Base-by-base conservation (phyloP, 2,113 vertebrate species). In the Gopherus evgoodei region DNA sequence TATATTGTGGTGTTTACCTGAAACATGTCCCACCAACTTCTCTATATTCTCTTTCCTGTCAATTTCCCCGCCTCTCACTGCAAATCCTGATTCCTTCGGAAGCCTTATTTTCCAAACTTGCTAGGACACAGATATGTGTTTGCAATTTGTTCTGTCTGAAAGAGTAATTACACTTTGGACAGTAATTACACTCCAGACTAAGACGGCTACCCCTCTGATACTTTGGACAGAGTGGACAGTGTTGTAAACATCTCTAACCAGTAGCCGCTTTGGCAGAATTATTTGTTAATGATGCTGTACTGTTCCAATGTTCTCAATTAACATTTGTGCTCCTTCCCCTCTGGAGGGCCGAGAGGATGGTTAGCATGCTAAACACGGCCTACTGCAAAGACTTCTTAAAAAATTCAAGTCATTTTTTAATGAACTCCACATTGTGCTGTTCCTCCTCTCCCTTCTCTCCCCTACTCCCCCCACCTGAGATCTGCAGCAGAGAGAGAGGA, bases 401-500 rank as follows among this genome's bases (percentile, higher is more conserved):
- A 49, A 4, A 90, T 78, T 49, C 72, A 89, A 21, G n/a, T 53
- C 49, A 29, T 29, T 29, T 72, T 62, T 75, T 83, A 81, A 95
- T 86, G 19, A 25, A 87, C 87, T 85, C 93, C 93, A 81, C 81
- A 85, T 82, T 24, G 49, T 87, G 52, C 38, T 87, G 83, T 88
- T 76, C 49, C 85, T 59, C 76, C 54, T 50, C 22, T 76, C 86
- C 93, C 89, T 24, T 75, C 10, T 42, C n/a, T n/a, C 9, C 19
- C 21, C 17, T n/a, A 17, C 16, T n/a, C 7, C n/a, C n/a, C 38
- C 22, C 38, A 35, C 88, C 83, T 91, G 90, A 14, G 56, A 90
- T 50, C 65, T 91, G 72, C 65, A 91, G 83, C 47, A 56, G 78
- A 88, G 90, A 91, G 69, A 75, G 72, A 76, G 94, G 89, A 87